Conservation (phyloP, 1,140 invertebrate species). For the Drosophila jambulina region DNA sequence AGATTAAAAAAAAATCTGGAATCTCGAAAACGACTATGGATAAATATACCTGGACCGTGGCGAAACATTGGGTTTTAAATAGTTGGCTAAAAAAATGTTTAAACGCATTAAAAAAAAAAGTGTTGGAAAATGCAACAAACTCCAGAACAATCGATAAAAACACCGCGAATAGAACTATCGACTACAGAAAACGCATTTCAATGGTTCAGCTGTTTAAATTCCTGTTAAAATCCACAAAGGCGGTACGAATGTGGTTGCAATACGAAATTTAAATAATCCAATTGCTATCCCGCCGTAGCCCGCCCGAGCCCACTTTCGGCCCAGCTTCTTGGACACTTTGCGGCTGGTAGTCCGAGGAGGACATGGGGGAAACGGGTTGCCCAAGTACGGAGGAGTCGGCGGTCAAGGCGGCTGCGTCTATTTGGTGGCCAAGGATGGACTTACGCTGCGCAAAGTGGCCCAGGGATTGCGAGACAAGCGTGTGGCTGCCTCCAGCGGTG, state of each 20-base stretch:
- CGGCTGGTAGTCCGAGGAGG: slow-evolving; percentile 91
- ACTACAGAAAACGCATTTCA: slow-evolving; percentile 9
- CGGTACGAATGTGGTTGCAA: slow-evolving; percentile 30
- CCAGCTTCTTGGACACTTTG: slow-evolving; percentile 90
- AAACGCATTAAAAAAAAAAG: background rate
- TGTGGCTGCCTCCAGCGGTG: slow-evolving; percentile 88
- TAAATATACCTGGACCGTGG: no score
- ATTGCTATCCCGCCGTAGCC: slow-evolving; percentile 33
- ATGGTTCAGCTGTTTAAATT: slow-evolving; percentile 81
- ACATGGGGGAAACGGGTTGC: slow-evolving; percentile 90
- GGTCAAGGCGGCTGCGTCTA: slow-evolving; percentile 94
- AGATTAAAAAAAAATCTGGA: background rate
- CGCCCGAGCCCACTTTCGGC: slow-evolving; percentile 70
- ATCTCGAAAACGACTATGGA: no score
- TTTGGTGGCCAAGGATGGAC: slow-evolving; percentile 88
- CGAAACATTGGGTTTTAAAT: no score
- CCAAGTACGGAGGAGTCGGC: slow-evolving; percentile 93
- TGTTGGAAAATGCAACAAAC: background rate
- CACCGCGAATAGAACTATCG: background rate
- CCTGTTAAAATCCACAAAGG: slow-evolving; percentile 72
- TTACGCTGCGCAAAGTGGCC: slow-evolving; percentile 87
- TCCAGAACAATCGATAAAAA: background rate
- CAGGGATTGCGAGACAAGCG: slow-evolving; percentile 86
- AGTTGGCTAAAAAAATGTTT: no score
- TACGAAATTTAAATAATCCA: background rate